phyloP scores from a whole-genome alignment of 2,797 vertebrate species.

The Ceryle rudis region DNA sequence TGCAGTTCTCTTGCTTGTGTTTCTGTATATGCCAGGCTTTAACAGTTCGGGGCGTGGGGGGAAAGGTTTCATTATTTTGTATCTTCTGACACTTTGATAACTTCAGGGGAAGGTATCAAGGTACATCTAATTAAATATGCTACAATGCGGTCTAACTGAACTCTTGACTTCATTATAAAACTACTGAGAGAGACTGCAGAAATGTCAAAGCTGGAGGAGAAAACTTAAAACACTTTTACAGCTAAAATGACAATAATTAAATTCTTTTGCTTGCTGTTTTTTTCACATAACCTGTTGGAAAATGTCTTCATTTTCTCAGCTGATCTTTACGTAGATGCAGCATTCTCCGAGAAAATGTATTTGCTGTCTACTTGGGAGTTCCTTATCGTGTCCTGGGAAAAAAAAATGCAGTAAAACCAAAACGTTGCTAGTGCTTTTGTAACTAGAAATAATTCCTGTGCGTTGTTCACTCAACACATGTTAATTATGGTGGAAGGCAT shows the following conservation, averaged over 20 bases:
- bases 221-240: neutral
- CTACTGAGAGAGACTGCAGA: neutral
- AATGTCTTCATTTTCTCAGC: neutral
- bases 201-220: neutral
- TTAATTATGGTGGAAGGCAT: neutral
- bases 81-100: neutral
- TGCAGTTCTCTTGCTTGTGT: accelerated
- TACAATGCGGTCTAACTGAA: neutral
- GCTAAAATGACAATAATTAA: neutral
- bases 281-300: neutral
- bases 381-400: neutral
- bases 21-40: neutral
- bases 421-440: neutral
- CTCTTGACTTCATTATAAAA: neutral
- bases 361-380: neutral
- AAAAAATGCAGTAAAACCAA: neutral
- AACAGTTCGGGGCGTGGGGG: neutral
- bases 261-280: neutral
- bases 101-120: neutral
- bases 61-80: neutral
- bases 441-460: neutral
- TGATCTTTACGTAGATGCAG: neutral
- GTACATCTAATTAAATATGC: neutral
- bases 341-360: neutral
- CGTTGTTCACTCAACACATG: accelerated